Percentiles rank a stretch among this genome's conserved stretches.
Conservation (phyloP, 2,113 vertebrate genomes). For the Eurypyga helias region DNA sequence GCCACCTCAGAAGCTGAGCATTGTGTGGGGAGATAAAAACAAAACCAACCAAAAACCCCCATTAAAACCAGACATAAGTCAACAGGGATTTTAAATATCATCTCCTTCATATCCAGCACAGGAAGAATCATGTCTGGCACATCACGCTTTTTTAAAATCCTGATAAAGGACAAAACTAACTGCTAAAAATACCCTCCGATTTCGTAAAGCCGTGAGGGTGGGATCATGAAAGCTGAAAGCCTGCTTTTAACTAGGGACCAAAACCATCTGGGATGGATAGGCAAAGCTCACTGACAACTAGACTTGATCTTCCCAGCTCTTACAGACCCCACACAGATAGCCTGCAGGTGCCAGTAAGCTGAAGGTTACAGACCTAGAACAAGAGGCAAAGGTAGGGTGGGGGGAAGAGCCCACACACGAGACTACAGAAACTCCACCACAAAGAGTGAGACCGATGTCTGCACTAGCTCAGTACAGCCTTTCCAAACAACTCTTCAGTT, state of each 20-base stretch:
- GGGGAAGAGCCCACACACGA: background rate
- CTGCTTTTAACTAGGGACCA: background rate
- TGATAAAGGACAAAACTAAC: background rate
- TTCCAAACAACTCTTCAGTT: background rate
- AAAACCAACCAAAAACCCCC: background rate
- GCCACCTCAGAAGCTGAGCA: background rate
- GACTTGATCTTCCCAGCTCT: background rate
- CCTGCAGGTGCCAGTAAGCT: background rate
- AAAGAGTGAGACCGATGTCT: background rate
- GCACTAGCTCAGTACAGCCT: background rate
- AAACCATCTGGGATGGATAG: background rate
- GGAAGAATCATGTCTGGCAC: background rate
- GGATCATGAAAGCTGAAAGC: background rate
- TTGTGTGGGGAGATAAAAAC: background rate
- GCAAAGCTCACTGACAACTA: background rate
- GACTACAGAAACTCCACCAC: background rate
- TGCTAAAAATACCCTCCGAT: background rate
- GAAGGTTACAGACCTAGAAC: background rate
- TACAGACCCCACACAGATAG: background rate
- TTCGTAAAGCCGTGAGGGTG: background rate
- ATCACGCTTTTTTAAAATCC: background rate
- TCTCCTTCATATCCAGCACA: background rate
- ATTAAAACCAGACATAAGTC: background rate
- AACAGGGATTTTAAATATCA: background rate
- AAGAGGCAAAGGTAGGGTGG: background rate